Evolutionary conservation across 1,140 invertebrate species (phyloP), one percentile per base, ranked within the genome.

Genomic region (Samia ricini): DNA sequence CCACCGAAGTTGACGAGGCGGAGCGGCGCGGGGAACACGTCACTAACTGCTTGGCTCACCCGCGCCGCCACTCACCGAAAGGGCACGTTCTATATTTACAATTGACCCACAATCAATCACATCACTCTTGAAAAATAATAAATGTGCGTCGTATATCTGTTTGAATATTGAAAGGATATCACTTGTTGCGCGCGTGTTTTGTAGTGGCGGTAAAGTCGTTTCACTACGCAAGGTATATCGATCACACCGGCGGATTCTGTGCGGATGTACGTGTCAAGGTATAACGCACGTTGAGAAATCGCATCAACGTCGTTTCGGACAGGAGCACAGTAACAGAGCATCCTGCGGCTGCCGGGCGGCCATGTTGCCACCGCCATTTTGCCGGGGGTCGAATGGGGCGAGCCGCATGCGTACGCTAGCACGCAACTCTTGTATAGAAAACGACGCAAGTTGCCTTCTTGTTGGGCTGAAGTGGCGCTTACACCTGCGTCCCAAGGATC

Each of bases 361-460:
- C 87, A 89, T 89, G 77, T 87, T 88, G 80, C 72, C 71, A 72
- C 73, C 81, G 87, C 87, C 87, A 89, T 88, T 83, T 88, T 88
- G 82, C 83, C 74, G 76, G 87, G 85, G 82, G 81, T 80, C 81
- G 84, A 80, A 82, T 68, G 76, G 85, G 81, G 83, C 79, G 77
- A 83, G 77, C 84, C 85, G 87, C 87, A 89, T 89, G 87, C 87
- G 87, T 90, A 83, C 84, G 83, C 73, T 81, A 83, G 70, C 66
- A 87, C 83, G 83, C 84, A 86, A 78, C 74, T 70, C 72, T 71
- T 65, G 69, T 71, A 70, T 71, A 72, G 66, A 69, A 83, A 88
- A 87, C 71, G 83, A 77, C 82, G 77, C 76, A 89, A 88, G 72
- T 86, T 74, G 55, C 70, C 52, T 49, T 33, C 61, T 55, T 60